Evolutionary conservation across 1,140 invertebrate genomes (phyloP), one percentile per base, ranked within the genome.

Genomic region (Micrasema minimum): DNA sequence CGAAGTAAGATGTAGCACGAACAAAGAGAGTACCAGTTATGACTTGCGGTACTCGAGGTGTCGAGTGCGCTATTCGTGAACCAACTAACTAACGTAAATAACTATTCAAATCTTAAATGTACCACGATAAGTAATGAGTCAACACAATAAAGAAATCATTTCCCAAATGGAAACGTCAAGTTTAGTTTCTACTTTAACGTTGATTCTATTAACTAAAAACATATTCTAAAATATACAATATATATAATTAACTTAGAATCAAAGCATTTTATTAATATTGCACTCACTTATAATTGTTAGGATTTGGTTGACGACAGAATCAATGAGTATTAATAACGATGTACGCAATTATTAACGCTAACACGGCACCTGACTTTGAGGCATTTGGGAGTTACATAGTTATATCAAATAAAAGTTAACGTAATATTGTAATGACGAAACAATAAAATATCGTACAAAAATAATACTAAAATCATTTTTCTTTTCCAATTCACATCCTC

Each of bases 181-280:
- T 48, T 69, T 66, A 69, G 26, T 48, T 69, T 66, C 55, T 61
- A 53, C 37, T 57, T 14, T 14, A 66, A 66, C 55, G 50, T 66
- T 55, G 61, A 69, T 41, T 71, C 65, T 51, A 66, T 74, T 69
- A 41, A 71, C 68, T 71, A 71, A 74, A 65, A 55, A 74, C 69
- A 61, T 43, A 66, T 62, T 66, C 66, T 48, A 48, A 37, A 66
- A 74, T 59, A 69, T 73, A 71, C 45, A 37, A 51, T 69, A 71
- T 61, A 71, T 61, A 31, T 31, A 31, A 41, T 68, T 10, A 55
- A 70, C 59, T 69, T 69, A 20, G 50, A 23, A 50, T 74, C 43
- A 70, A 75, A 72, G 70, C 67, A 68, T 75, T 66, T 46, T 11
- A 73, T 71, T 75, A 72, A 72, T 75, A 75, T 75, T 75, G 74